These are phyloP conservation scores for Entomyzon cyanotis DNA, from an alignment of 2,113 vertebrate species.

Conservation along the genomic window DNA sequence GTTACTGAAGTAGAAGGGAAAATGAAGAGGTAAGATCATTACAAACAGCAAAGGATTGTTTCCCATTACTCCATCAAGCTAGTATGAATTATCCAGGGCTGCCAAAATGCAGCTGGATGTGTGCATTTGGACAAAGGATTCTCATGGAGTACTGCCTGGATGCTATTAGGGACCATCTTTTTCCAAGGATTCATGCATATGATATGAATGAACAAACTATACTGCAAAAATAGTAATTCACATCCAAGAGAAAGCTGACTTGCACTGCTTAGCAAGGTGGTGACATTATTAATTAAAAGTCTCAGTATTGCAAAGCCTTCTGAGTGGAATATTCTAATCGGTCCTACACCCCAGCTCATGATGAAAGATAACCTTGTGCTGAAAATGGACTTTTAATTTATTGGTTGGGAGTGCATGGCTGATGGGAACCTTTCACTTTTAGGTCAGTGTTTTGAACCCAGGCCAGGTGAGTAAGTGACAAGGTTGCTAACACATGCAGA, in stretches of 20 bases:
- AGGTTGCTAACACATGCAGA: constrained; percentile 44
- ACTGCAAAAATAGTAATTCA: background rate
- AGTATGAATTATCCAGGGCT: background rate
- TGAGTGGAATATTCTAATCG: background rate
- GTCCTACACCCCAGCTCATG: background rate
- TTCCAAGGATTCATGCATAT: background rate
- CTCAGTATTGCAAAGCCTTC: background rate
- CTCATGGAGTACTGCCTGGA: background rate
- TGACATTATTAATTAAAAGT: constrained; percentile 5
- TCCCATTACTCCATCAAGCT: background rate
- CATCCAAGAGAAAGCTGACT: background rate
- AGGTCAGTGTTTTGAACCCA: constrained; percentile 51
- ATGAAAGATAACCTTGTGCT: constrained; percentile 34
- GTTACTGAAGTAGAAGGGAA: background rate
- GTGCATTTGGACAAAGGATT: background rate
- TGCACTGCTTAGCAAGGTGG: background rate
- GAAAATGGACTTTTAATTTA: constrained; percentile 20
- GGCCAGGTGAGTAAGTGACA: constrained; percentile 47
- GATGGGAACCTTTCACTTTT: constrained; percentile 40
- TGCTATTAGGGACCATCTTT: background rate
- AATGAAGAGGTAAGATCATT: background rate
- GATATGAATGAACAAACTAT: background rate
- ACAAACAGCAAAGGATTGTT: background rate
- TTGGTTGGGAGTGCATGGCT: background rate
- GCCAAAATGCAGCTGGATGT: background rate